Evolutionary conservation across 2,113 vertebrate genomes (phyloP).

Genomic region (Brachypodius melanocephalos): DNA sequence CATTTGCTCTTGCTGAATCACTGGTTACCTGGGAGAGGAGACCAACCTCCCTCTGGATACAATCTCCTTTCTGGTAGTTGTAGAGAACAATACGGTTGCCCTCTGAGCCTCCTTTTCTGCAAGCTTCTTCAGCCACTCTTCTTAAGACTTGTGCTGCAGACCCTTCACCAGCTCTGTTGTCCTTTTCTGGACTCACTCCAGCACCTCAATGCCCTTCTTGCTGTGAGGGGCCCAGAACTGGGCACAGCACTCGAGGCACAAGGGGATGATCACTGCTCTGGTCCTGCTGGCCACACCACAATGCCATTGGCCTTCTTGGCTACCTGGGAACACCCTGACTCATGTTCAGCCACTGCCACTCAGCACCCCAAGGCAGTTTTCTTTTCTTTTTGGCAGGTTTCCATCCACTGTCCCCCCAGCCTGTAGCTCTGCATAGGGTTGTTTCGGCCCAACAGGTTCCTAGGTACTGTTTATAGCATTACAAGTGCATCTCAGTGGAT

Average conservation of each 20-base stretch:
- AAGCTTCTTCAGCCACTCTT: neutral
- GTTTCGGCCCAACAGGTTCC: neutral
- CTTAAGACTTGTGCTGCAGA: neutral
- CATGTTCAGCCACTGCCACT: neutral
- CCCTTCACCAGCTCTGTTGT: rapidly evolving
- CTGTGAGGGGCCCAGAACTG: neutral
- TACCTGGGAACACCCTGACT: neutral
- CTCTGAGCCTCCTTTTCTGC: neutral
- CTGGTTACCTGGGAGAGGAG: neutral
- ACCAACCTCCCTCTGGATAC: too few species aligned
- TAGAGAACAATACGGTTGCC: neutral
- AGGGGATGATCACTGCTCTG: too few species aligned
- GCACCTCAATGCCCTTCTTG: neutral
- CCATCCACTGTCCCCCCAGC: neutral
- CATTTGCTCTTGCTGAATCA: neutral
- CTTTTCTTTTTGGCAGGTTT: neutral
- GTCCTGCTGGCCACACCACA: neutral
- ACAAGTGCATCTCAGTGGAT: neutral
- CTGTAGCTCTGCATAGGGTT: neutral
- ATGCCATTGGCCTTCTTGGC: neutral
- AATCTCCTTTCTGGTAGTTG: neutral
- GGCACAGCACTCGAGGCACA: rapidly evolving
- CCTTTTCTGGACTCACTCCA: neutral
- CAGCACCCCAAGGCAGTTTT: neutral
- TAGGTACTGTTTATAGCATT: neutral